A percentile compares a stretch with the other conserved stretches of the same genome.
Conservation (phyloP, 2,888 invertebrate genomes). For the Scrobipalpa costella region DNA sequence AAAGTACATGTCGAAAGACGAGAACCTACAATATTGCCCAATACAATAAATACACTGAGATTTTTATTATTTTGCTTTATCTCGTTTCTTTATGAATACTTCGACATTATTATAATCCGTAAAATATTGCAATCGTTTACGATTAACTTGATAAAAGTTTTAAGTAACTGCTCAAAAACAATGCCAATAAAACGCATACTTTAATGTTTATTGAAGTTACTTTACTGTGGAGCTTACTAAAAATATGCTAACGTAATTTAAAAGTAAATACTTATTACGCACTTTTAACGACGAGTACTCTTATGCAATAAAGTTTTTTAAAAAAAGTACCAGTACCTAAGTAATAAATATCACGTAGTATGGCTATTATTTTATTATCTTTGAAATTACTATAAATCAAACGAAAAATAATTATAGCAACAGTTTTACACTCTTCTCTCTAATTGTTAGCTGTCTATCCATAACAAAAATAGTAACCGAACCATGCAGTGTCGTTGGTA, state of each 20-base stretch:
- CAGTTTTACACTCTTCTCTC: too few relatives aligned
- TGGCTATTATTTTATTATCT: too few relatives aligned
- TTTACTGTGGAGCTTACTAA: neutral
- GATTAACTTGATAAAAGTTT: slow-evolving; percentile 1
- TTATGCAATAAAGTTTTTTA: neutral
- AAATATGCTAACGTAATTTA: neutral
- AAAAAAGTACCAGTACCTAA: too few relatives aligned
- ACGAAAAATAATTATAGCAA: too few relatives aligned
- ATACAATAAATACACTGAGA: neutral
- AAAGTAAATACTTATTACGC: neutral
- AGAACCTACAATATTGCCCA: too few relatives aligned
- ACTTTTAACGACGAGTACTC: neutral
- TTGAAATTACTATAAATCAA: too few relatives aligned
- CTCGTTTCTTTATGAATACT: neutral
- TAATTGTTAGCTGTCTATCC: too few relatives aligned
- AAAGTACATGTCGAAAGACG: too few relatives aligned
- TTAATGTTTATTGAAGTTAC: neutral
- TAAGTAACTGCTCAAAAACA: neutral
- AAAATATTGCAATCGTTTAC: slow-evolving; percentile 6
- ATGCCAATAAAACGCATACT: neutral
- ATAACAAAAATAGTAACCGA: too few relatives aligned
- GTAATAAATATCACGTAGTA: too few relatives aligned
- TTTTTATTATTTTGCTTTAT: neutral
- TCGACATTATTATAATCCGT: neutral
- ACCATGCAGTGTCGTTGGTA: too few relatives aligned